phyloP scores from a whole-genome alignment of 2,113 vertebrate genomes.

The Recurvirostra avosetta region DNA sequence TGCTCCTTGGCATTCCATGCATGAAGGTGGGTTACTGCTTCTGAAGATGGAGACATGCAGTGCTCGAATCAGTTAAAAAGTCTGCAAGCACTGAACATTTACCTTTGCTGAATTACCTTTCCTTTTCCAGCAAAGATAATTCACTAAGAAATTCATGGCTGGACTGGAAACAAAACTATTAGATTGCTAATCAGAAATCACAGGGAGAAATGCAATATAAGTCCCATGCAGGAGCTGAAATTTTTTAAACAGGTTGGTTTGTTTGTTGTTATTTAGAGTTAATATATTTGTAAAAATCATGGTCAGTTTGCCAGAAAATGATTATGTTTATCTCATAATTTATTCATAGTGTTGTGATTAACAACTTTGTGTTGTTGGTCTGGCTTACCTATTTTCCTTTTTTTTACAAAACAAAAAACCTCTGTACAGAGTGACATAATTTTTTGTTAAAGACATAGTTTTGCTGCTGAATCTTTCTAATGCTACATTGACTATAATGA shows the following conservation, averaged over 20 bases:
- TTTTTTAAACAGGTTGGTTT: background rate
- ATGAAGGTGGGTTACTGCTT: background rate
- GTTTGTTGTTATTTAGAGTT: background rate
- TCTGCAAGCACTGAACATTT: background rate
- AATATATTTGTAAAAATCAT: background rate
- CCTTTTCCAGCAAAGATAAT: background rate
- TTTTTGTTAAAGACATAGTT: background rate
- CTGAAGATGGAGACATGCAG: background rate
- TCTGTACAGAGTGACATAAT: background rate
- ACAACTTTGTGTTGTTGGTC: background rate
- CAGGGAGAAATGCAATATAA: background rate
- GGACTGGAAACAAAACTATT: background rate
- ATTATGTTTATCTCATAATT: background rate
- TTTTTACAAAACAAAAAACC: background rate
- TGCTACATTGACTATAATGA: background rate
- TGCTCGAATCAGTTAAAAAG: background rate
- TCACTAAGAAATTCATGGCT: background rate
- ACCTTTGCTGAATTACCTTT: background rate
- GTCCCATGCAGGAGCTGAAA: background rate
- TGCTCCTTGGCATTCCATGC: background rate
- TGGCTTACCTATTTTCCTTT: background rate
- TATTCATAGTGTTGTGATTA: background rate
- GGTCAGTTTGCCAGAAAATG: background rate
- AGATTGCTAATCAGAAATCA: background rate
- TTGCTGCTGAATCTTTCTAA: background rate